These are phyloP conservation scores for Trogon surrucura DNA, from an alignment of 2,113 vertebrate genomes.

Conservation along the genomic window DNA sequence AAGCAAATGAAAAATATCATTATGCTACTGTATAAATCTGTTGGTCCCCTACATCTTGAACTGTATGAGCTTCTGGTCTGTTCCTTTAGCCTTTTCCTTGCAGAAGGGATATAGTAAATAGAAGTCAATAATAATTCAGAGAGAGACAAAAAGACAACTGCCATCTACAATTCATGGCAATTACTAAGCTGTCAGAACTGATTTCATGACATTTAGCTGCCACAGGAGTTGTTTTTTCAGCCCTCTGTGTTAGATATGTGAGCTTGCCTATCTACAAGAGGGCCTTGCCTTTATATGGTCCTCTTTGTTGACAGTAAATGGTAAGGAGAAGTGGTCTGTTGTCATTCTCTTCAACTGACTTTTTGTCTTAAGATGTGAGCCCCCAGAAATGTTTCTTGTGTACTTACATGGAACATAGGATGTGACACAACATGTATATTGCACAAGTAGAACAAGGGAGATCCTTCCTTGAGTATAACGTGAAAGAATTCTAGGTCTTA, in stretches of 20 bases:
- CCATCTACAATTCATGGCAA: background rate
- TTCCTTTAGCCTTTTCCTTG: background rate
- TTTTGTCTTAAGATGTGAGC: background rate
- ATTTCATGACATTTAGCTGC: background rate
- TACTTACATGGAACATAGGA: background rate
- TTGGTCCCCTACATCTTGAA: background rate
- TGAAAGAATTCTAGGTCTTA: background rate
- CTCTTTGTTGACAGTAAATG: background rate
- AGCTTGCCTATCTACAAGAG: background rate
- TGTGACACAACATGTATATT: rapidly evolving
- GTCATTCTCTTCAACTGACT: background rate
- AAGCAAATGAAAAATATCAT: background rate
- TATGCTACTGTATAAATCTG: background rate
- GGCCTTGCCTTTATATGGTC: background rate
- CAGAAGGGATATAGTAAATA: background rate
- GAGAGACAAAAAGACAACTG: background rate
- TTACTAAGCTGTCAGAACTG: background rate
- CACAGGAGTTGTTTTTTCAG: background rate
- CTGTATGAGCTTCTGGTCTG: background rate
- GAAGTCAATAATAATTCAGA: background rate
- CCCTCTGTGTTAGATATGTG: background rate
- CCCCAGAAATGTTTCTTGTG: background rate
- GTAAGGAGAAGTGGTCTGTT: background rate
- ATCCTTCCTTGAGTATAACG: background rate
- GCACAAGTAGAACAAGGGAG: background rate